Base-by-base conservation (phyloP, 2,113 vertebrate genomes). In the Sinosuthora webbiana region DNA sequence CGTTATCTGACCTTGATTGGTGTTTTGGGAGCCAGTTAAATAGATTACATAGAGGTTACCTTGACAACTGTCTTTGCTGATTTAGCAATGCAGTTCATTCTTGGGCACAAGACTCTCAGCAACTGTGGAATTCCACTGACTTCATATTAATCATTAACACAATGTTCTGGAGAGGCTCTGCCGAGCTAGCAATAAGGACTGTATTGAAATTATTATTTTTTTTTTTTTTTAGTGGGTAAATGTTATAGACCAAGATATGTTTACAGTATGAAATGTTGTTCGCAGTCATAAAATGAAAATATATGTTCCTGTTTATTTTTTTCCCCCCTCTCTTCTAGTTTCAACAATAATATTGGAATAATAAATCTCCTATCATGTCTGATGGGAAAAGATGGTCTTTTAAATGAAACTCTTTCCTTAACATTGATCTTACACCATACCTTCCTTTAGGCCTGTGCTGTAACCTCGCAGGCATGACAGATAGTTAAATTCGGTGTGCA, bases 51-150 rank as follows among this genome's bases (percentile, higher is more conserved):
- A 98, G 97, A 98, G 98, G 98, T 99, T 99, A 98, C 98, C 98
- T 99, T 99, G 98, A 99, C 98, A 99, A 99, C 98, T 98, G 98
- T 98, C 98, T 98, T 98, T 98, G 98, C 98, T 98, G 98, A 98
- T 99, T 98, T 99, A 98, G 98, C 98, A 98, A 98, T 98, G 98
- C 97, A 95, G 98, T 98, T 98, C 98, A 98, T 98, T 98, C 98
- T 98, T 98, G 98, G 98, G 98, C 98, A 97, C 96, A 97, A 97
- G 97, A 98, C 97, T 98, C 98, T 98, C 97, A 83, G 98, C 97
- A 98, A 98, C 98, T 98, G 98, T 98, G 97, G 97, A 97, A 98
- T 98, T 98, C 98, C 97, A 98, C 98, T 89, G 97, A 98, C 98
- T 98, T 98, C 88, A 96, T 96, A 98, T 98, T 98, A 99, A 99